These are phyloP conservation scores for Ammodytes marinus DNA, from an alignment of 2,113 vertebrate genomes.

Conservation along the genomic window DNA sequence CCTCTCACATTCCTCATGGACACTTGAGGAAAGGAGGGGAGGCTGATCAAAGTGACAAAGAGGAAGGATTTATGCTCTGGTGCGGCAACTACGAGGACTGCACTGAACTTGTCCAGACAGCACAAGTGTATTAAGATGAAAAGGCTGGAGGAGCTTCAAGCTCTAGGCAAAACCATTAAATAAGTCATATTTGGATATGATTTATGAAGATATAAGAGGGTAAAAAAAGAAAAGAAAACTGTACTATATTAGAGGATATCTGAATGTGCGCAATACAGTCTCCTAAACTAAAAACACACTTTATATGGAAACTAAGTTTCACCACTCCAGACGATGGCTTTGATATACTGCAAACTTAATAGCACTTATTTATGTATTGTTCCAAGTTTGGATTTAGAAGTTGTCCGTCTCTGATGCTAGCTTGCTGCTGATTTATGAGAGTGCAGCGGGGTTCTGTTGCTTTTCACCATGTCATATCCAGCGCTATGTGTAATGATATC, in stretches of 20 bases:
- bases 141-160: slow-evolving; percentile 59
- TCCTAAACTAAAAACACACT: slow-evolving; percentile 41
- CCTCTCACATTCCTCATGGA: slow-evolving; percentile 72
- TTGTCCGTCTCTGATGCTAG: slow-evolving; percentile 33
- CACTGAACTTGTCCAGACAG: slow-evolving; percentile 67
- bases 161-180: slow-evolving; percentile 58
- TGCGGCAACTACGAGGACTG: slow-evolving; percentile 62
- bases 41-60: slow-evolving; percentile 79
- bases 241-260: slow-evolving; percentile 40
- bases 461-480: slow-evolving; percentile 50
- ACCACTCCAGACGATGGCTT: slow-evolving; percentile 31
- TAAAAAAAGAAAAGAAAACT: slow-evolving; percentile 12
- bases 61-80: slow-evolving; percentile 64
- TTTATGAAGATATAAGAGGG: slow-evolving; percentile 48
- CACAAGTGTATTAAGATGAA: slow-evolving; percentile 66
- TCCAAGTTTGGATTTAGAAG: slow-evolving; percentile 37
- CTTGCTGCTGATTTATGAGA: slow-evolving; percentile 27
- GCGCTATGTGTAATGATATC: slow-evolving; percentile 44
- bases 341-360: slow-evolving; percentile 42
- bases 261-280: slow-evolving; percentile 51
- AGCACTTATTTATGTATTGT: slow-evolving; percentile 33
- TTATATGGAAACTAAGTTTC: slow-evolving; percentile 13
- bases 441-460: slow-evolving; percentile 24
- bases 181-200: slow-evolving; percentile 70
- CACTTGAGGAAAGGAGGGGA: slow-evolving; percentile 72